These are phyloP conservation scores for Latrodectus geometricus DNA, from an alignment of 1,140 invertebrate genomes.

Conservation along the genomic window DNA sequence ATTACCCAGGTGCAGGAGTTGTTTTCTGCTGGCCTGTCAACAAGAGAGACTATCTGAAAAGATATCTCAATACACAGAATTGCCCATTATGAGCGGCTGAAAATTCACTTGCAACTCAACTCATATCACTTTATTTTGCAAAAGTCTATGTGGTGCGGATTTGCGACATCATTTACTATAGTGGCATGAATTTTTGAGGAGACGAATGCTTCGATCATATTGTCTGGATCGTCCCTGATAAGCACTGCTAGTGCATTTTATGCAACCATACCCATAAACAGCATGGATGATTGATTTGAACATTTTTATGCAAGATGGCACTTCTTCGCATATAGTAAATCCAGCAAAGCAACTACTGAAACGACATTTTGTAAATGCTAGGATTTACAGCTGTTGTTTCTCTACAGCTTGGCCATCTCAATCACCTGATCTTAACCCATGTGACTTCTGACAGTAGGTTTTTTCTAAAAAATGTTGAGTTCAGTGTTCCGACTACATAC, in stretches of 20 bases:
- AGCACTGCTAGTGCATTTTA: not conserved
- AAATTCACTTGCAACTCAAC: not conserved
- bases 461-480: not conserved
- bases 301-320: not conserved
- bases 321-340: not conserved
- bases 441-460: not conserved
- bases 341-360: not conserved
- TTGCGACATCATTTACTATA: not conserved
- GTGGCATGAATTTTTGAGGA: not conserved
- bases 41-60: no score
- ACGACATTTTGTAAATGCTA: not conserved
- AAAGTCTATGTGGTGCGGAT: not conserved
- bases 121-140: not conserved
- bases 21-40: no score
- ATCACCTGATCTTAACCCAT: not conserved
- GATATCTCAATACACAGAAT: not conserved
- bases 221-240: not conserved
- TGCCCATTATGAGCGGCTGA: not conserved
- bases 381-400: not conserved
- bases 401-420: not conserved
- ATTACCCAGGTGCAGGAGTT: no score
- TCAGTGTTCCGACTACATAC: not conserved
- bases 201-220: not conserved
- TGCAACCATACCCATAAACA: not conserved
- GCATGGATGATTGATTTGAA: not conserved